These are phyloP conservation scores for Eurois occulta DNA, from an alignment of 2,888 invertebrate genomes.

Conservation along the genomic window DNA sequence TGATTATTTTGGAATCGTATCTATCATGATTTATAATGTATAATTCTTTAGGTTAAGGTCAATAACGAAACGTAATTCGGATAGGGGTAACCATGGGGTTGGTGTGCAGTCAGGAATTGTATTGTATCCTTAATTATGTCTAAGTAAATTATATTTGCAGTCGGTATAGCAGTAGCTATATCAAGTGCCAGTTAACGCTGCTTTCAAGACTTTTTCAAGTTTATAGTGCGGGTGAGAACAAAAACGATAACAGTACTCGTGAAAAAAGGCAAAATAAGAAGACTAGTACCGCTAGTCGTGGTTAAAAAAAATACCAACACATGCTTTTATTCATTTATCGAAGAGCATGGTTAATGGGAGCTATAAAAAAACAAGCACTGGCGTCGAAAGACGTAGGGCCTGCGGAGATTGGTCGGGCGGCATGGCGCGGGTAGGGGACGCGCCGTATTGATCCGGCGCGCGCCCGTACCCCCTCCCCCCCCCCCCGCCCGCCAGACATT, in stretches of 20 bases:
- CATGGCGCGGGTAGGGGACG: slow-evolving; percentile 81
- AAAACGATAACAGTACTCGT: slow-evolving; percentile 49
- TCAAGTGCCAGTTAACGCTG: background rate
- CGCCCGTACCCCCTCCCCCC: slow-evolving; percentile 68
- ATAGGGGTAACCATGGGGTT: slow-evolving; percentile 35
- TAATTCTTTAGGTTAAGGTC: slow-evolving; percentile 26
- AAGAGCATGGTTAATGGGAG: slow-evolving; percentile 87
- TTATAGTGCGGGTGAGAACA: slow-evolving; percentile 1
- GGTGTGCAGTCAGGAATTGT: background rate
- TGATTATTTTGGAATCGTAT: background rate
- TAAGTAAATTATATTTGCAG: background rate
- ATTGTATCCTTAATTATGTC: background rate
- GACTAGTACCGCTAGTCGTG: slow-evolving; percentile 62
- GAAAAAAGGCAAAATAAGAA: slow-evolving; percentile 64
- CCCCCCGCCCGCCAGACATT: slow-evolving; percentile 81
- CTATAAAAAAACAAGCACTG: slow-evolving; percentile 89
- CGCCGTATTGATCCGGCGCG: slow-evolving; percentile 85
- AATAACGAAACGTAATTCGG: slow-evolving; percentile 15
- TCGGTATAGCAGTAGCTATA: background rate
- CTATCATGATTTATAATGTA: slow-evolving; percentile 13
- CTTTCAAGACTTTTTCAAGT: slow-evolving; percentile 1
- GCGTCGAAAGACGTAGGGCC: slow-evolving; percentile 90
- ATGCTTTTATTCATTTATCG: slow-evolving; percentile 89
- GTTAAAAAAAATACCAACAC: slow-evolving; percentile 77
- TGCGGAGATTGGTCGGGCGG: slow-evolving; percentile 87